Conservation (phyloP, 1,140 invertebrate species). For the Pseudoatta argentina region DNA sequence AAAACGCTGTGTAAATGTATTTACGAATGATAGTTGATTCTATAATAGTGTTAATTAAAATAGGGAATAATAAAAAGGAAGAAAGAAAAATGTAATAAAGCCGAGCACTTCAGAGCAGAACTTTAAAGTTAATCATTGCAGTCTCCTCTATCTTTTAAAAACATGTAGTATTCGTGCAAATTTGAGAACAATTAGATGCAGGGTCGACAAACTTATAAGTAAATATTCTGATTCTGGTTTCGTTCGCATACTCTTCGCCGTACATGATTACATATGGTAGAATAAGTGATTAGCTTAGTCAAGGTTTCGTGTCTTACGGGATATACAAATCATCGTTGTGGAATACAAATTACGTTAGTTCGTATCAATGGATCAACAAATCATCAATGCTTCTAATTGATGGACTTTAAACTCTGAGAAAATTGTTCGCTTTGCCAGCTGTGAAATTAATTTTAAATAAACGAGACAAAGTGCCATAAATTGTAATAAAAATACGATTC, state of each 20-base stretch:
- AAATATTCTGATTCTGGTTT: constrained; percentile 18
- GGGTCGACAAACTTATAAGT: neutral
- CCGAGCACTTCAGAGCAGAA: neutral
- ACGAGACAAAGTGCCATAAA: constrained; percentile 12
- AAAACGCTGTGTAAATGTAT: neutral
- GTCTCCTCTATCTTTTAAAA: neutral
- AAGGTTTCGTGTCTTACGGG: constrained; percentile 52
- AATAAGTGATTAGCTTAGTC: constrained; percentile 59
- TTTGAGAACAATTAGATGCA: neutral
- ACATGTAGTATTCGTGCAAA: neutral
- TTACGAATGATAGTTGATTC: neutral
- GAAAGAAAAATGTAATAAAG: neutral
- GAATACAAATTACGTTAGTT: constrained; percentile 62
- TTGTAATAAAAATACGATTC: constrained; percentile 23
- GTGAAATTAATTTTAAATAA: constrained; percentile 1
- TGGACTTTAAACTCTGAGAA: constrained; percentile 1
- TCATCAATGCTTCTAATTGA: constrained; percentile 67
- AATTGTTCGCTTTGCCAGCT: neutral
- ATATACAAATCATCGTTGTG: neutral
- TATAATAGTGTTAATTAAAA: neutral
- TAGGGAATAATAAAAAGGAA: neutral
- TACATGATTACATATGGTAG: constrained; percentile 40
- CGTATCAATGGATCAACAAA: constrained; percentile 51
- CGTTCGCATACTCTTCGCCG: neutral
- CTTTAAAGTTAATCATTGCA: neutral